Conservation (phyloP, 2,888 invertebrate genomes). For the Amblyteles armatorius region DNA sequence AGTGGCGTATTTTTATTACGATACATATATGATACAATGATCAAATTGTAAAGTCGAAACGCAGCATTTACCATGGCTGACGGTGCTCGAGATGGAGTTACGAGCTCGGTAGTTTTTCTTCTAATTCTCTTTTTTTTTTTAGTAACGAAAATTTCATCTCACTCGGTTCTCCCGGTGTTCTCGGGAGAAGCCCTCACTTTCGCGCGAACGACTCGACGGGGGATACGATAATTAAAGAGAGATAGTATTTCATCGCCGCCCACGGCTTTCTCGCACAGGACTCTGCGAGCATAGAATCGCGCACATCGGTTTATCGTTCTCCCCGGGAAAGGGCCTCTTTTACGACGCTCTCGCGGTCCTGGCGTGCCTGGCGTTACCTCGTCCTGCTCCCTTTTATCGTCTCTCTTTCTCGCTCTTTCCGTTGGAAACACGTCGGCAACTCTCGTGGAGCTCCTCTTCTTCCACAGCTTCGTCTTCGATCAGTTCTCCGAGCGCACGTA, state of each 20-base stretch:
- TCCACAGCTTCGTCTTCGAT: slow-evolving; percentile 14
- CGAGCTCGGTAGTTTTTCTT: slow-evolving; percentile 39
- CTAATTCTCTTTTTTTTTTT: slow-evolving; percentile 1
- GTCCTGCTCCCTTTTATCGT: slow-evolving; percentile 43
- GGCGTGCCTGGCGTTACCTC: slow-evolving; percentile 57
- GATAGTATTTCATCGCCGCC: slow-evolving; percentile 72
- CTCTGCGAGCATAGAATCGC: slow-evolving; percentile 39
- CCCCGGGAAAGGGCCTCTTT: slow-evolving; percentile 70
- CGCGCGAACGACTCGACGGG: slow-evolving; percentile 69
- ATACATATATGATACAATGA: slow-evolving; percentile 17
- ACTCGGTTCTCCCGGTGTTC: slow-evolving; percentile 40
- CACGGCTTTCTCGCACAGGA: slow-evolving; percentile 63
- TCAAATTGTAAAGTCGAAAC: slow-evolving; percentile 18
- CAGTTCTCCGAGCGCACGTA: slow-evolving; percentile 14
- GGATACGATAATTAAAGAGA: slow-evolving; percentile 72
- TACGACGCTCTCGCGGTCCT: slow-evolving; percentile 69
- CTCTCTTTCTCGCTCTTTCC: slow-evolving; percentile 53
- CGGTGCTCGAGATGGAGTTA: slow-evolving; percentile 57
- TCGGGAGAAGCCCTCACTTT: slow-evolving; percentile 36
- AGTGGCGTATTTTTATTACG: slow-evolving; percentile 7
- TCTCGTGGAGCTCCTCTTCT: slow-evolving; percentile 16
- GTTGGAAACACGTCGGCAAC: slow-evolving; percentile 50
- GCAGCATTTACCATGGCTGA: slow-evolving; percentile 39
- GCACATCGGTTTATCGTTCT: slow-evolving; percentile 70
- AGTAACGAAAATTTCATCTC: slow-evolving; percentile 59